These are phyloP conservation scores for Neria commutata DNA, from an alignment of 2,888 invertebrate genomes.

Conservation along the genomic window DNA sequence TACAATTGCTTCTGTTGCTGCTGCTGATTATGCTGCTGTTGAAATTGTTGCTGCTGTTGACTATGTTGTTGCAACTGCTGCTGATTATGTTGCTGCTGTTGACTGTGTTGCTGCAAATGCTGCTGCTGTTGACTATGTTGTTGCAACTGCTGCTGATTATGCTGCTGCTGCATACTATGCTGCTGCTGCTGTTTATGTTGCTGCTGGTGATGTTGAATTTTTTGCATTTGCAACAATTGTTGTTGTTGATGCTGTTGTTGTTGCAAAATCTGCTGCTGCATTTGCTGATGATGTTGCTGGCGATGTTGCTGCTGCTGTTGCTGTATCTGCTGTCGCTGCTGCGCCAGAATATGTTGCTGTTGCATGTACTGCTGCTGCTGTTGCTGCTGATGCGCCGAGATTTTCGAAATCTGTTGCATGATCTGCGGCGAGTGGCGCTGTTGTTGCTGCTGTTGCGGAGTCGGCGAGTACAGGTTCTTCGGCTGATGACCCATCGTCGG, in stretches of 20 bases:
- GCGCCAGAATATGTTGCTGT: conserved; percentile 38
- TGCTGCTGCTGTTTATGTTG: conserved; percentile 33
- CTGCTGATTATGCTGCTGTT: conserved; percentile 37
- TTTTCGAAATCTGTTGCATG: conserved; percentile 48
- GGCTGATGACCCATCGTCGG: conserved; percentile 10
- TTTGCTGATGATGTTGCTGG: conserved; percentile 37
- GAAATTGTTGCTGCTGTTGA: conserved; percentile 44
- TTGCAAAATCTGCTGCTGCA: conserved; percentile 17
- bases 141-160: conserved; percentile 38
- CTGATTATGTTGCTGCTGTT: conserved; percentile 29
- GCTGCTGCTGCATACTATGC: conserved; percentile 28
- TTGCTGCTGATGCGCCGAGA: conserved; percentile 44
- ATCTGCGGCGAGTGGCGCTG: conserved; percentile 50
- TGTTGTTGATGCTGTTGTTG: conserved; percentile 26
- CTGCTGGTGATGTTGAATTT: conserved; percentile 35
- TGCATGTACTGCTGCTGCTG: conserved; percentile 39
- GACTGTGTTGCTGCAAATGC: conserved; percentile 26
- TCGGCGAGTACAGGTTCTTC: conserved; percentile 20
- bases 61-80: conserved; percentile 33
- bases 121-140: conserved; percentile 28
- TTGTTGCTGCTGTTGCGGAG: conserved; percentile 35
- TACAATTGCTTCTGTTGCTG: conserved; percentile 31
- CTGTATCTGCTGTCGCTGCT: conserved; percentile 54
- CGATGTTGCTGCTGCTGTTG: conserved; percentile 48
- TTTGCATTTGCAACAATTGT: conserved; percentile 27